Conservation (phyloP, 2,888 invertebrate species). For the Eristalis intricaria region DNA sequence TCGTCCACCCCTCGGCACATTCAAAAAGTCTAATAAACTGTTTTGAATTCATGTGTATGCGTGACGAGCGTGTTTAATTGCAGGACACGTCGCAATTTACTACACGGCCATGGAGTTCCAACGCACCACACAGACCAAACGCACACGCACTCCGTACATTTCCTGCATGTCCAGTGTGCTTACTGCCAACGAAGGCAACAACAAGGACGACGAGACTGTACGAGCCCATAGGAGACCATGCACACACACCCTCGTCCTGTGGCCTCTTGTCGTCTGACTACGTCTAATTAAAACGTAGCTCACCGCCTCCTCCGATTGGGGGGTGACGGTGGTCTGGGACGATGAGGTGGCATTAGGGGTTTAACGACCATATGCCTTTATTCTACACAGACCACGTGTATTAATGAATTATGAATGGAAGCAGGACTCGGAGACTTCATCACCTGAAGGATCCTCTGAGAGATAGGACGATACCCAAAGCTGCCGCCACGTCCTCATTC, state of each 20-base stretch:
- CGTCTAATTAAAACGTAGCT: constrained; percentile 27
- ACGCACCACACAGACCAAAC: neutral
- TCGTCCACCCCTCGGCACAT: neutral
- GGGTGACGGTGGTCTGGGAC: no score
- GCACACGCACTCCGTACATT: neutral
- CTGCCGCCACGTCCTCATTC: no score
- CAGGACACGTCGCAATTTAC: constrained; percentile 23
- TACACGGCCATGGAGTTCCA: constrained; percentile 9
- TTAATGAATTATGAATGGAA: constrained; percentile 28
- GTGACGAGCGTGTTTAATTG: constrained; percentile 31
- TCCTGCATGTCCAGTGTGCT: neutral
- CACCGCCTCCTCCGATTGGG: neutral
- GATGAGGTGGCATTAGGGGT: no score
- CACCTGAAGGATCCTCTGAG: constrained; percentile 17
- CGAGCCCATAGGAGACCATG: neutral
- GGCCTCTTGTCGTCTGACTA: constrained; percentile 25
- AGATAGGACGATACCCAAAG: neutral
- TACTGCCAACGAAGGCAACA: neutral
- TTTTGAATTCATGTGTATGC: constrained; percentile 11
- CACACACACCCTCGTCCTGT: neutral
- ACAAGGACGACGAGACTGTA: neutral
- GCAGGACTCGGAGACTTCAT: constrained; percentile 13
- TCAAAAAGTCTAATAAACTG: neutral
- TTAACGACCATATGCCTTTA: neutral
- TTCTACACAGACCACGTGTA: constrained; percentile 8